Base-by-base conservation (phyloP, 2,113 vertebrate genomes). In the Caracal caracal region DNA sequence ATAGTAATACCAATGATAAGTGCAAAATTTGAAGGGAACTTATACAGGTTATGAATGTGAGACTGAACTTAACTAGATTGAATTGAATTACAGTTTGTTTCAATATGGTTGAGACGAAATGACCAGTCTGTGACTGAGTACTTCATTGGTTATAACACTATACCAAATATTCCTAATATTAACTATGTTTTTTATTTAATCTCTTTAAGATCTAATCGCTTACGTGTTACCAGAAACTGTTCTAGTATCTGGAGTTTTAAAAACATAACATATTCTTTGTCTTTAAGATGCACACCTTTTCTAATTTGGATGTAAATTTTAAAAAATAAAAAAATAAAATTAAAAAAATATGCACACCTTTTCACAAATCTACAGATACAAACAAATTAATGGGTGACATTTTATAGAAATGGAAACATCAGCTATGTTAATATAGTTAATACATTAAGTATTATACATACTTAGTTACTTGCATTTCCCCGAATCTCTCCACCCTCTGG, bases 41-140 rank as follows among this genome's bases (percentile, higher is more conserved):
- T 91, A 24, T 73, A 56, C 4, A 84, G 3, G 2, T 76, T 97
- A 92, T 93, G 13, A 75, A 11, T 63, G 10, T 16, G 88, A 96
- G 26, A 49, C 6, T 88, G 26, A 73, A 79, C 11, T 79, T 97
- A 75, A 90, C 56, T 35, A 78, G 10, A 65, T 40, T 94, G 22
- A 71, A 82, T 90, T 92, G 4, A 90, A 47, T 94, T 82, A 47
- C 59, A 83, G n/a, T 82, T 93, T 95, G 0, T 89, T 93, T 82
- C n/a, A 73, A 17, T 93, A 70, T 84, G 56, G 26, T 68, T 93
- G 3, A 56, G 4, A 78, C 6, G 49, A 93, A 95, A 95, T 71
- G 33, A 79, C 24, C 24, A 51, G 3, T 59, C 5, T 75, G 2
- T 61, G 26, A 40, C 47, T 56, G 11, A 37, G 26, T 91, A 73